A percentile compares a stretch with the other conserved stretches of the same genome.
phyloP scores from a whole-genome alignment of 2,797 vertebrate genomes.

The Phrynocephalus guinanensis region DNA sequence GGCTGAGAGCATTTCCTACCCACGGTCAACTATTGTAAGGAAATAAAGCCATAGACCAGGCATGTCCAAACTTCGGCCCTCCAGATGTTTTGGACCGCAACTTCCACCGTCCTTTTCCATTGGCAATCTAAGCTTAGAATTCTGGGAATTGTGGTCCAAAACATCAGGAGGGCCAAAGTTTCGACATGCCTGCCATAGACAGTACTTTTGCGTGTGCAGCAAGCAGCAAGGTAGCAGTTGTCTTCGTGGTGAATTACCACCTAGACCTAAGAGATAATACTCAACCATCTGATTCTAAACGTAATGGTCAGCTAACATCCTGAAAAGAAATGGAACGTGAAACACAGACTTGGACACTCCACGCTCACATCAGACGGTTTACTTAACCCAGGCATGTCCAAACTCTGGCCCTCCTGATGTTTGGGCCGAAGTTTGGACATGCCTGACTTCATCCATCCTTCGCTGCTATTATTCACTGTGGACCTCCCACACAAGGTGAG shows the following conservation, averaged over 20 bases:
- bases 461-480: neutral
- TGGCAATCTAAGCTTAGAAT: too few species aligned
- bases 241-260: neutral
- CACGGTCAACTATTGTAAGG: neutral
- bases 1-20: too few species aligned
- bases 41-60: neutral
- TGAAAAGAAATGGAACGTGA: neutral
- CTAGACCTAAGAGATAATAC: neutral
- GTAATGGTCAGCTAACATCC: neutral
- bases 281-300: neutral
- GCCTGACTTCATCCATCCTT: neutral
- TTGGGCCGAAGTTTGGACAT: too few species aligned
- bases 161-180: too few species aligned
- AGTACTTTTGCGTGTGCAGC: neutral
- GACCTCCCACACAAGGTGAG: constrained; percentile 1
- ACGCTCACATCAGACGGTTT: neutral
- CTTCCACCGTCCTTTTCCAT: too few species aligned
- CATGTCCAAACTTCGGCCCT: too few species aligned
- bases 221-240: neutral
- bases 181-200: neutral
- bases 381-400: neutral
- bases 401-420: too few species aligned
- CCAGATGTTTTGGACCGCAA: too few species aligned
- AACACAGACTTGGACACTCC: neutral
- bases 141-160: too few species aligned